These are phyloP conservation scores for Vidua macroura DNA, from an alignment of 2,113 vertebrate species.

Conservation along the genomic window DNA sequence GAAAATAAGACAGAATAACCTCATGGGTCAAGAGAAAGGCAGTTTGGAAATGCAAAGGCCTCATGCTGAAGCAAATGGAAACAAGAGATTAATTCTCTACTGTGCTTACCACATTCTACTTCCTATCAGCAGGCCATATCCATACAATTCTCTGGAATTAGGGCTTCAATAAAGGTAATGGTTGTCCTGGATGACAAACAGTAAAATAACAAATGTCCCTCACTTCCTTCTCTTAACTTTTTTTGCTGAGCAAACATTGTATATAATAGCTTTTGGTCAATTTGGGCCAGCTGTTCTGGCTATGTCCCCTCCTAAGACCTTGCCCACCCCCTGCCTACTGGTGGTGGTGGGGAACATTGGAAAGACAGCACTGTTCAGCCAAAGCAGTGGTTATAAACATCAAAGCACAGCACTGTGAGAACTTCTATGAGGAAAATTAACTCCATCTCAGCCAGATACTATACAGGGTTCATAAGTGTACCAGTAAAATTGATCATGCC, in stretches of 20 bases:
- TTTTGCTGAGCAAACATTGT: background rate
- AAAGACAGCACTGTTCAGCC: background rate
- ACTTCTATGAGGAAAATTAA: background rate
- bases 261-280: background rate
- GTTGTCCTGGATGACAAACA: background rate
- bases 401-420: background rate
- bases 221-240: background rate
- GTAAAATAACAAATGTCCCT: accelerated
- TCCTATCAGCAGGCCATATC: background rate
- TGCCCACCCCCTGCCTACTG: too few relatives aligned
- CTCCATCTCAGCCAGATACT: background rate
- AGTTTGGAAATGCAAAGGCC: background rate
- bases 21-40: background rate
- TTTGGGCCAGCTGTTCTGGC: background rate
- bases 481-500: background rate
- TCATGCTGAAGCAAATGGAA: background rate
- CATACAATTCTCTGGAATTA: accelerated
- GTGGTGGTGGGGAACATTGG: background rate
- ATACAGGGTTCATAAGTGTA: accelerated
- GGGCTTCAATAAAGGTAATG: accelerated
- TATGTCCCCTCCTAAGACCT: background rate
- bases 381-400: background rate
- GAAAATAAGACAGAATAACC: background rate
- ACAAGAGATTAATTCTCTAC: background rate
- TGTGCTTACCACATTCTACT: too few relatives aligned